Conservation (phyloP, 2,888 invertebrate genomes). For the Hololepta plana region DNA sequence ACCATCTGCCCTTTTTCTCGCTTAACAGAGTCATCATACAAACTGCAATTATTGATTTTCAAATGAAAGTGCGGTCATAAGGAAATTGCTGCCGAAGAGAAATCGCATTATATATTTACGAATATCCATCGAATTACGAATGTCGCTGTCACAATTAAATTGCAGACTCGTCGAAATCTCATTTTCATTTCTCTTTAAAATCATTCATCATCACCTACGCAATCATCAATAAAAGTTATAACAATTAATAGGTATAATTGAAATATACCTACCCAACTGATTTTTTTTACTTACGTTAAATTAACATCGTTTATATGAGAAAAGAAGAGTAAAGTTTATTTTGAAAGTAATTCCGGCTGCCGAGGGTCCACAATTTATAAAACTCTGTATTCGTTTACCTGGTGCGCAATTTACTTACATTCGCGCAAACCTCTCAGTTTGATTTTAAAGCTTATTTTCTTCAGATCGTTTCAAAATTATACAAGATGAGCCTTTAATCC, state of each 20-base stretch:
- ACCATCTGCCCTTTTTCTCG: too few relatives aligned
- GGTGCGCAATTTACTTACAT: constrained; percentile 40
- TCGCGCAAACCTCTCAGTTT: constrained; percentile 25
- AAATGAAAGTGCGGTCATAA: too few relatives aligned
- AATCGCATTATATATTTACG: too few relatives aligned
- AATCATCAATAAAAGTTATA: constrained; percentile 3
- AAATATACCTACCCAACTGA: constrained; percentile 42
- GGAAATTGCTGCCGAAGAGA: too few relatives aligned
- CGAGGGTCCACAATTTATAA: too few relatives aligned
- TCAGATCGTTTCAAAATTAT: too few relatives aligned
- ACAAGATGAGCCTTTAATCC: too few relatives aligned
- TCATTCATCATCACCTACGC: background rate
- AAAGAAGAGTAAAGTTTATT: too few relatives aligned
- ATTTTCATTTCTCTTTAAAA: constrained; percentile 1
- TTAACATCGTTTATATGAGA: too few relatives aligned
- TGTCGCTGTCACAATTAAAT: background rate
- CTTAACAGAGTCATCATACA: too few relatives aligned
- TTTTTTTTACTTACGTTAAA: constrained; percentile 23
- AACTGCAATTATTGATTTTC: too few relatives aligned
- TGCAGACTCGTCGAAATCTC: background rate
- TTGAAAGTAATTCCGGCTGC: too few relatives aligned
- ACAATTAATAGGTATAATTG: constrained; percentile 23
- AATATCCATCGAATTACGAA: constrained; percentile 1
- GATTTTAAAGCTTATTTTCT: constrained; percentile 8
- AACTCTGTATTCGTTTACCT: constrained; percentile 30